Conservation (phyloP, 2,888 invertebrate genomes). For the Dione juno region DNA sequence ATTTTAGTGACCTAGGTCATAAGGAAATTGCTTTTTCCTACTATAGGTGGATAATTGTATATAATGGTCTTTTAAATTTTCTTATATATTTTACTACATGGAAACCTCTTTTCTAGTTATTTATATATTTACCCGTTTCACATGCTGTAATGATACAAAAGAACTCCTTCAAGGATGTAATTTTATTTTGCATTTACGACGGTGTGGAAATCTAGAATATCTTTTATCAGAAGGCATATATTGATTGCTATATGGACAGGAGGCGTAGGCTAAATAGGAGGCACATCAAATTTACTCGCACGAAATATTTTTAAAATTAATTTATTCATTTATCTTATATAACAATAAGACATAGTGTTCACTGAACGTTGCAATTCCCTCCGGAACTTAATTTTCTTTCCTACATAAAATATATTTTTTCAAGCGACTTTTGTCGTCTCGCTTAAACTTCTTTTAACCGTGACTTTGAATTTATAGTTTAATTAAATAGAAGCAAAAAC, state of each 20-base stretch:
- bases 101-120: no score
- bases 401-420: slow-evolving; percentile 54
- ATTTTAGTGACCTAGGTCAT: slow-evolving; percentile 59
- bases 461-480: slow-evolving; percentile 73
- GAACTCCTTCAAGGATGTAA: no score
- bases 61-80: background rate
- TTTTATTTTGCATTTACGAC: no score
- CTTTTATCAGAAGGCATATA: no score
- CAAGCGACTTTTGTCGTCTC: slow-evolving; percentile 43
- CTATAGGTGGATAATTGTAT: slow-evolving; percentile 3
- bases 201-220: no score
- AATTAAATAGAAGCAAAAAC: slow-evolving; percentile 80
- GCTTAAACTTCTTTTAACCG: slow-evolving; percentile 55
- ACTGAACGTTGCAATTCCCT: slow-evolving; percentile 41
- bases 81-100: background rate
- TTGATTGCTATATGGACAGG: no score
- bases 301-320: no score
- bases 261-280: no score
- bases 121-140: no score
- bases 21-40: slow-evolving; percentile 59
- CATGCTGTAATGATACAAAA: no score
- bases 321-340: no score
- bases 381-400: slow-evolving; percentile 69
- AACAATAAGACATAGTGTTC: background rate
- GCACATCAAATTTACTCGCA: no score